Conservation (phyloP, 2,888 invertebrate genomes). For the Conops quadrifasciatus region DNA sequence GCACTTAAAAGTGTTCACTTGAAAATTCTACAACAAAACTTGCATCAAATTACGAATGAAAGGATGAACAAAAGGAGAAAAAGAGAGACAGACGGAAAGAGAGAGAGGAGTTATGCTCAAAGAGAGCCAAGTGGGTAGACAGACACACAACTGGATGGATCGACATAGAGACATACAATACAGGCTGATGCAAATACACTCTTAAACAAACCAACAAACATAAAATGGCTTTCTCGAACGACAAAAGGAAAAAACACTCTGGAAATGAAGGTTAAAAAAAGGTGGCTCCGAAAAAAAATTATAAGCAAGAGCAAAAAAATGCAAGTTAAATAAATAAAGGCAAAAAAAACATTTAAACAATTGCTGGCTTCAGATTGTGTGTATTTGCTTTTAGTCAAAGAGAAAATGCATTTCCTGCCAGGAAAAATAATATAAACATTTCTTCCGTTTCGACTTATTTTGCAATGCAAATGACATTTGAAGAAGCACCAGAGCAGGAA, state of each 20-base stretch:
- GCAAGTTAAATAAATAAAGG: background rate
- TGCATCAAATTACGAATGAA: too few relatives aligned
- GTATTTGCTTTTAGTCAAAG: conserved; percentile 20
- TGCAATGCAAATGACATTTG: conserved; percentile 46
- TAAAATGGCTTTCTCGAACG: background rate
- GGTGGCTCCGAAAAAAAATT: background rate
- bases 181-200: background rate
- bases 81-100: too few relatives aligned
- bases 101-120: background rate
- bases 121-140: background rate
- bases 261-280: background rate
- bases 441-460: conserved; percentile 49
- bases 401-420: conserved; percentile 58
- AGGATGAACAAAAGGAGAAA: too few relatives aligned
- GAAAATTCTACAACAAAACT: conserved; percentile 18
- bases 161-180: background rate
- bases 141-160: too few relatives aligned
- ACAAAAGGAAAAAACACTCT: background rate
- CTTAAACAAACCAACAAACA: background rate
- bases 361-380: conserved; percentile 9
- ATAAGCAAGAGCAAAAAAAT: conserved; percentile 14
- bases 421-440: conserved; percentile 54
- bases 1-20: conserved; percentile 29
- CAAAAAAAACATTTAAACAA: conserved; percentile 1
- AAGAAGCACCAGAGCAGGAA: conserved; percentile 34